Evolutionary conservation across 2,797 vertebrate species (phyloP), one percentile per base, ranked within the genome.

Genomic region (Aeoliscus strigatus): DNA sequence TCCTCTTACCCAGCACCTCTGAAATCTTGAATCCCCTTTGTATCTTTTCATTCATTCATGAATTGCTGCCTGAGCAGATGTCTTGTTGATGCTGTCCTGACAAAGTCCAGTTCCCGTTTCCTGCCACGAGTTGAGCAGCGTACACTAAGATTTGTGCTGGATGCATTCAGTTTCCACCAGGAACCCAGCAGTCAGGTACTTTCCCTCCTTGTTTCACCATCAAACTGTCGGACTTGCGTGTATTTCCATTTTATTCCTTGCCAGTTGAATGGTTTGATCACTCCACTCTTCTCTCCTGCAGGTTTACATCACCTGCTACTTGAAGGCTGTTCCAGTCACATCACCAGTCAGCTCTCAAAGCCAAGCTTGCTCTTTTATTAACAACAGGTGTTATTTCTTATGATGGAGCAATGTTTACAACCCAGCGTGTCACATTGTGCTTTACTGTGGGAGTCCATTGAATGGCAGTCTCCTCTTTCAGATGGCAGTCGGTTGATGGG

Each of bases 401-500:
- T n/a, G n/a, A 50, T 30, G 10, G 10, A 37, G 13, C 3, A n/a
- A n/a, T n/a, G n/a, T n/a, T n/a, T n/a, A n/a, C n/a, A n/a, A n/a
- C n/a, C n/a, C n/a, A n/a, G n/a, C n/a, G n/a, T 23, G 21, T 4
- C 21, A 21, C 18, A 21, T 21, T 21, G 18, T n/a, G n/a, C n/a
- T n/a, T n/a, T n/a, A n/a, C n/a, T n/a, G n/a, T n/a, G n/a, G n/a
- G n/a, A n/a, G n/a, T n/a, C n/a, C n/a, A n/a, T 18, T 7, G 6
- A 14, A 8, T 9, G 10, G 3, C 13, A n/a, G 1, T 10, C 25
- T n/a, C 21, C 15, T 26, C 30, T 4, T 67, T n/a, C 51, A 87
- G 87, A 15, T 87, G 86, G 87, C 18, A 27, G 16, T 87, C 86
- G 1, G 59, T 68, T 4, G 86, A 87, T 5, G 82, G 82, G 14